Base-by-base conservation (phyloP, 2,797 vertebrate species). In the Pangasius mekongensis region DNA sequence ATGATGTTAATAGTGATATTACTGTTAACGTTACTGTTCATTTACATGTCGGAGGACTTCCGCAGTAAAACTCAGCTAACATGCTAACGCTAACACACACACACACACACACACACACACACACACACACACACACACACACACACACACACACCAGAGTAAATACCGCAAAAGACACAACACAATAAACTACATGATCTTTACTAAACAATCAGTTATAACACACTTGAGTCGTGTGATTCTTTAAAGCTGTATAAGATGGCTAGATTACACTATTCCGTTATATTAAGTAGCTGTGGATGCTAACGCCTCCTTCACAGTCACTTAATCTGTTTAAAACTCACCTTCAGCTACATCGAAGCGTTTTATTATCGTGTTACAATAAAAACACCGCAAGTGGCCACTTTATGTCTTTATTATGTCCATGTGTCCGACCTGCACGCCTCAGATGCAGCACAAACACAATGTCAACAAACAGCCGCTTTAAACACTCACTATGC, bases 301-400 rank as follows among this genome's bases (percentile, higher is more conserved):
- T 24, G 64, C 82, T 52, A 66, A 67, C 64, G 20, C 8, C 13
- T 9, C 27, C 14, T 4, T 9, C 62, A 83, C 27, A 5, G 27
- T 22, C 62, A 52, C 62, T 67, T 10, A 9, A 67, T 11, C 43
- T 66, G n/a, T 24, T 52, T 69, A 30, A 84, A 84, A 67, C 62
- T 67, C n/a, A 84, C 82, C 82, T 84, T 84, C 16, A 52, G 27
- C 82, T 69, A 84, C 64, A 84, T 84, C 16, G 18, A 33, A 67
- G n/a, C 81, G 13, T n/a, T 43, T 64, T 9, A n/a, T 18, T 47
- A 10, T 18, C 47, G 62, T 22, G 82, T 67, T 22, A 6, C 0
- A 69, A 52, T 67, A 67, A 67, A 84, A 66, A 49, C 16, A 52
- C 39, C n/a, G 8, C 16, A 30, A 30, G 27, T 52, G 4, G 3